A percentile compares a stretch with the other conserved stretches of the same genome.
Conservation (phyloP, 2,888 invertebrate genomes). For the Orchestes rusci region DNA sequence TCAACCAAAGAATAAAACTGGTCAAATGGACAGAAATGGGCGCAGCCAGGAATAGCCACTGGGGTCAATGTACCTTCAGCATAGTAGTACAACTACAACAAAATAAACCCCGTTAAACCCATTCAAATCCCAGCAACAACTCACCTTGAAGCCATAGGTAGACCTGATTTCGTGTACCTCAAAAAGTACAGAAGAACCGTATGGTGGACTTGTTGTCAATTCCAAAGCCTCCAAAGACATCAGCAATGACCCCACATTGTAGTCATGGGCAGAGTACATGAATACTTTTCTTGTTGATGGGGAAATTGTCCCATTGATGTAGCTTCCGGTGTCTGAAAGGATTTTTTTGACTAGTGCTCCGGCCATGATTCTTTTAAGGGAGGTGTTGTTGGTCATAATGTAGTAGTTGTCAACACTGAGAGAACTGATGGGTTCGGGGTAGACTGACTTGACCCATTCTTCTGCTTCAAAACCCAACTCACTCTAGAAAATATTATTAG, state of each 20-base stretch:
- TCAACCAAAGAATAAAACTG: slow-evolving; percentile 8
- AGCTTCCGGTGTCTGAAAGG: slow-evolving; percentile 15
- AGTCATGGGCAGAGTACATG: slow-evolving; percentile 28
- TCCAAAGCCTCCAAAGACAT: slow-evolving; percentile 18
- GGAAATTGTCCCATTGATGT: slow-evolving; percentile 16
- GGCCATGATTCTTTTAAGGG: slow-evolving; percentile 13
- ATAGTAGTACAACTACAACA: slow-evolving; percentile 1
- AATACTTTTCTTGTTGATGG: slow-evolving; percentile 24
- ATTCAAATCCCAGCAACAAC: background rate
- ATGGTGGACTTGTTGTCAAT: slow-evolving; percentile 18
- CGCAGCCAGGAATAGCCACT: slow-evolving; percentile 17
- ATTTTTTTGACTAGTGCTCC: slow-evolving; percentile 24
- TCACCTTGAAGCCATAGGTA: slow-evolving; percentile 26
- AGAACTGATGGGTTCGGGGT: slow-evolving; percentile 19
- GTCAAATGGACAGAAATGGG: slow-evolving; percentile 15
- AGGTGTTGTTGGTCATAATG: slow-evolving; percentile 20
- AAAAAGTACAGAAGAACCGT: slow-evolving; percentile 23
- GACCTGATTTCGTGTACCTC: slow-evolving; percentile 26
- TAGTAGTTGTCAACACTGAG: slow-evolving; percentile 15
- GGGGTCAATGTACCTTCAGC: too few species aligned
- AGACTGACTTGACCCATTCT: slow-evolving; percentile 16
- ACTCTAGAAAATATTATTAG: slow-evolving; percentile 13
- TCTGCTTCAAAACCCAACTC: slow-evolving; percentile 11
- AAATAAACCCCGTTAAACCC: background rate
- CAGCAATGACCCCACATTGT: slow-evolving; percentile 21